A percentile compares a stretch with the other conserved stretches of the same genome.
Evolutionary conservation across 2,888 invertebrate genomes (phyloP).

Genomic region (Cheilosia vernalis): DNA sequence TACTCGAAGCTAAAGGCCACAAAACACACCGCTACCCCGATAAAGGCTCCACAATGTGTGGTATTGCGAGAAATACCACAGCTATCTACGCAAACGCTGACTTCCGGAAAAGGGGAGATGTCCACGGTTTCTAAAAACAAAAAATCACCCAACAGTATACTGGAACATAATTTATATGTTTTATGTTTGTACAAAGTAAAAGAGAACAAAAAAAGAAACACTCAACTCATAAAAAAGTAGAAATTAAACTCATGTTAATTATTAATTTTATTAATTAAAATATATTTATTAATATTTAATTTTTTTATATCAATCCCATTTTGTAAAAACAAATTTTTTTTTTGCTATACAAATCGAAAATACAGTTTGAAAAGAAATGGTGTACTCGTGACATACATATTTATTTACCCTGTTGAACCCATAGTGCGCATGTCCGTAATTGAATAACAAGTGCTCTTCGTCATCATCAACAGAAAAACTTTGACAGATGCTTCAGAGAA

Average conservation of each 20-base stretch:
- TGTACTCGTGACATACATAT: neutral
- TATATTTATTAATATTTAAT: constrained; percentile 54
- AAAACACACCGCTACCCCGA: constrained; percentile 85
- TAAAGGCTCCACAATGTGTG: constrained; percentile 89
- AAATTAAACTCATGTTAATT: constrained; percentile 11
- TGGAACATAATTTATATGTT: constrained; percentile 1
- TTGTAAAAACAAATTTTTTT: neutral
- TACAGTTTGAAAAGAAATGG: constrained; percentile 54
- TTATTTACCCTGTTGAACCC: neutral
- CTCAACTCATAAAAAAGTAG: neutral
- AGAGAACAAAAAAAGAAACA: constrained; percentile 26
- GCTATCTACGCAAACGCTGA: constrained; percentile 92
- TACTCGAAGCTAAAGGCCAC: constrained; percentile 88
- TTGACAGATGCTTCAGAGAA: constrained; percentile 14
- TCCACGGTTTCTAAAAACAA: constrained; percentile 86
- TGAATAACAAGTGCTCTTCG: too few species aligned
- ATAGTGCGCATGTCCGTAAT: constrained; percentile 41
- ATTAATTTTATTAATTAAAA: constrained; percentile 39
- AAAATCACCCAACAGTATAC: constrained; percentile 17
- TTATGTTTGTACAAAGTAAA: constrained; percentile 67
- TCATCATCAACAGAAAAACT: neutral
- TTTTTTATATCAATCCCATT: constrained; percentile 19
- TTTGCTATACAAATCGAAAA: constrained; percentile 25
- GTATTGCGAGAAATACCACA: constrained; percentile 87
- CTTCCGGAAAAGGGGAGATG: constrained; percentile 91